Conservation (phyloP, 2,797 vertebrate species). For the Fistularia tabacaria region DNA sequence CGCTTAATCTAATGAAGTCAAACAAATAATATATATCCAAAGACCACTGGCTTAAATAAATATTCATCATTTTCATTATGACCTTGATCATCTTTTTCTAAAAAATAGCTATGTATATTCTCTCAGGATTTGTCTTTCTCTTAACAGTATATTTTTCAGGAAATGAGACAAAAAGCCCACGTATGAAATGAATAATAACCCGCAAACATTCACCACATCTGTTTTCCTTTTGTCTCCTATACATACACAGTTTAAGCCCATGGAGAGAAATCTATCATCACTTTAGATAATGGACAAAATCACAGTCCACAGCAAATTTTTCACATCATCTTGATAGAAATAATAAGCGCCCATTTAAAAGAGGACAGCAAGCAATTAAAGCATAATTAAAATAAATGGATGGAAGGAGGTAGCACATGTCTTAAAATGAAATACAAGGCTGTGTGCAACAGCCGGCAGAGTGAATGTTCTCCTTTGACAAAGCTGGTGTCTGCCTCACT, state of each 20-base stretch:
- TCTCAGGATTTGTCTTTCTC: conserved; percentile 31
- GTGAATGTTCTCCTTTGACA: conserved; percentile 69
- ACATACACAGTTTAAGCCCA: conserved; percentile 52
- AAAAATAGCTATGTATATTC: conserved; percentile 30
- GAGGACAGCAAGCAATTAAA: conserved; percentile 68
- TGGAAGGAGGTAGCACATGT: conserved; percentile 66
- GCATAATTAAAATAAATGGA: conserved; percentile 71
- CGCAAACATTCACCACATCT: conserved; percentile 69
- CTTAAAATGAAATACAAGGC: conserved; percentile 62
- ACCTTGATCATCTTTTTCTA: conserved; percentile 10
- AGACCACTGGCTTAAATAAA: conserved; percentile 35
- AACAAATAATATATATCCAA: conserved; percentile 34
- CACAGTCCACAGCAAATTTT: conserved; percentile 62
- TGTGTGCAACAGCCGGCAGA: conserved; percentile 56
- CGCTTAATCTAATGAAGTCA: conserved; percentile 49
- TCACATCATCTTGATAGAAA: conserved; percentile 70
- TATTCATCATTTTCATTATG: conserved; percentile 43
- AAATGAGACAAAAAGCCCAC: conserved; percentile 34
- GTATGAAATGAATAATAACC: conserved; percentile 61
- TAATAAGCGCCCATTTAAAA: conserved; percentile 72
- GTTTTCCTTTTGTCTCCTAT: conserved; percentile 68
- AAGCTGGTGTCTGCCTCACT: conserved; percentile 72
- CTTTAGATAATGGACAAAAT: conserved; percentile 67
- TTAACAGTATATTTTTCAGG: conserved; percentile 54
- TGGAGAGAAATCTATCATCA: conserved; percentile 68